Base-by-base conservation (phyloP, 2,888 invertebrate genomes). In the Ormyrus pomaceus region DNA sequence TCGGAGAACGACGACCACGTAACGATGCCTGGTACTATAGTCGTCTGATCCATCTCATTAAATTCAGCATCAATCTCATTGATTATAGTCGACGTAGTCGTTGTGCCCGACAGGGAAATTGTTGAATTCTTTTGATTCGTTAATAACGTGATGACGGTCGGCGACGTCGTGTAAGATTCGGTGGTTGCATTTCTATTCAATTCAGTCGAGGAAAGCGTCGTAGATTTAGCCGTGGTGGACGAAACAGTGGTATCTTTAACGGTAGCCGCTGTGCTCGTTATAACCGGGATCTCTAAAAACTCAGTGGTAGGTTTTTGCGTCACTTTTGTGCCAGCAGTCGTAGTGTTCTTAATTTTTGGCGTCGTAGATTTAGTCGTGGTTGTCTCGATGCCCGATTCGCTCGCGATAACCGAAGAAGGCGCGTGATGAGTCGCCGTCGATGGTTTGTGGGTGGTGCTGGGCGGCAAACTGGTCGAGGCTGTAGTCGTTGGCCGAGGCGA, bases 1-100 rank as follows among this genome's bases (percentile, higher is more conserved):
- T 90, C 91, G 19, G 91, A 91, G 71, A 89, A 89, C 0, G 92
- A 91, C 1, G 92, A 91, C 93, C 93, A 93, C 0, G 92, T 92
- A 8, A 92, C 91, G 10, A 93, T 83, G 7, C 91, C 89, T 0
- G 91, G 90, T 45, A 89, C 84, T 7, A 87, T 83, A 0, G 89
- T 89, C 0, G 90, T 89, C 0, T 79, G 83, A 0, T 77, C 61
- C 1, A 82, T 85, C 55, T 86, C 85, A 62, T 86, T 86, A 58
- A 76, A 55, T 9, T 73, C 69, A 66, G 82, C n/a, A 74, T 77
- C 69, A 46, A 75, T 55, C 13, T 78, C 74, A 76, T 76, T 19
- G 19, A 19, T 19, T 19, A 19, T 19, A 19, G 19, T 19, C 19
- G 19, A 19, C 19, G 19, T 19, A 2, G 19, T 19, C 19, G 19